Conservation (phyloP, 1,140 invertebrate genomes). For the Bemisia tabaci region DNA sequence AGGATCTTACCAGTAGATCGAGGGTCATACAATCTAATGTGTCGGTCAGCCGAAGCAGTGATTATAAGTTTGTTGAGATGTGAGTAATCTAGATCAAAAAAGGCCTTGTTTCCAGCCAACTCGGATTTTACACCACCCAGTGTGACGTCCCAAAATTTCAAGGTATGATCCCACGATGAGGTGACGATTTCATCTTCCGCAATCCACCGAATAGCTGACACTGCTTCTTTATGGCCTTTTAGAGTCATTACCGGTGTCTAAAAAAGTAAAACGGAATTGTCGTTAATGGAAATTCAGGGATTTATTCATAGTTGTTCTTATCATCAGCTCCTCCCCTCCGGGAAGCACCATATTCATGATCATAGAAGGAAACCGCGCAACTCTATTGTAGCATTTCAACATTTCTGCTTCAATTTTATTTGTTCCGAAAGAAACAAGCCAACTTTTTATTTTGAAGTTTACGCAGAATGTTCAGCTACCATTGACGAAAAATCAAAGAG, state of each 20-base stretch:
- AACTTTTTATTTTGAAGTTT: too few species aligned
- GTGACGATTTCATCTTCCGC: slow-evolving; percentile 60
- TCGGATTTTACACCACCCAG: slow-evolving; percentile 66
- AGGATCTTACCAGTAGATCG: slow-evolving; percentile 73
- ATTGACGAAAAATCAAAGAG: too few species aligned
- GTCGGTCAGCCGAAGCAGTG: slow-evolving; percentile 77
- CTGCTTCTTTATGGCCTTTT: slow-evolving; percentile 80
- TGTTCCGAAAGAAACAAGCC: too few species aligned
- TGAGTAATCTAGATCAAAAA: slow-evolving; percentile 77
- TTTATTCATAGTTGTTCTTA: slow-evolving; percentile 1
- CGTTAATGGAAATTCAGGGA: neutral
- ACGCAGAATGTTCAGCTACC: too few species aligned
- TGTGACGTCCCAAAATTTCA: slow-evolving; percentile 88
- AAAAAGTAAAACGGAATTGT: slow-evolving; percentile 21
- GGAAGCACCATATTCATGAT: slow-evolving; percentile 16
- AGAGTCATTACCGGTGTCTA: slow-evolving; percentile 76
- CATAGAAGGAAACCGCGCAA: neutral
- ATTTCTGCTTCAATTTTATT: too few species aligned
- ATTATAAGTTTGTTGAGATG: slow-evolving; percentile 55
- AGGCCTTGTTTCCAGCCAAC: slow-evolving; percentile 77
- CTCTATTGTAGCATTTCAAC: too few species aligned
- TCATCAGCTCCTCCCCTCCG: slow-evolving; percentile 25
- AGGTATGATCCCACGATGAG: slow-evolving; percentile 89
- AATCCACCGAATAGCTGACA: slow-evolving; percentile 74
- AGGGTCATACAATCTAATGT: slow-evolving; percentile 77